Conservation (phyloP, 1,140 invertebrate species). For the Linepithema humile region DNA sequence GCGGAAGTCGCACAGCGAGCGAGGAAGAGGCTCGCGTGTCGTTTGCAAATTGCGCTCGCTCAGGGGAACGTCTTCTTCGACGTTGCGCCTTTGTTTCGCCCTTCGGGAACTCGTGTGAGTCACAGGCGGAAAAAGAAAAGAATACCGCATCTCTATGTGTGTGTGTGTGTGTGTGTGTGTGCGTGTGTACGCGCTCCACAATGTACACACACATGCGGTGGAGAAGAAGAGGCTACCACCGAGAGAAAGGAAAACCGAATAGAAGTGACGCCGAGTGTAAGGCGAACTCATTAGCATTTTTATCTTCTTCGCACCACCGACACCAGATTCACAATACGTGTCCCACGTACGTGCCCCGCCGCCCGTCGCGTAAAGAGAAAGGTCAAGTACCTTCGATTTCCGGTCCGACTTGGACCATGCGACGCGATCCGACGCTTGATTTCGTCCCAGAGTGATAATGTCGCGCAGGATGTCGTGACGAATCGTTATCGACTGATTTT, state of each 20-base stretch:
- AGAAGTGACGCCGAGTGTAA: background rate
- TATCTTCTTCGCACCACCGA: background rate
- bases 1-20: conserved; percentile 45
- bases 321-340: conserved; percentile 1
- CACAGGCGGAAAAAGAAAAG: conserved; percentile 59
- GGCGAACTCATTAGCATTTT: conserved; percentile 34
- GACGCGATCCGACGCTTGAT: background rate
- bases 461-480: background rate
- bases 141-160: background rate
- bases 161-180: background rate
- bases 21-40: conserved; percentile 68
- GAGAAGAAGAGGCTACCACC: conserved; percentile 10
- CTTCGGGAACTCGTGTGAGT: conserved; percentile 60
- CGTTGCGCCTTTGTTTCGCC: conserved; percentile 72
- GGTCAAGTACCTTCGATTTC: conserved; percentile 73
- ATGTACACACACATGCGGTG: no score
- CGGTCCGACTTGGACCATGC: conserved; percentile 42
- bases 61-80: conserved; percentile 36
- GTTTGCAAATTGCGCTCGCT: conserved; percentile 73
- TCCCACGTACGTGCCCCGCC: background rate
- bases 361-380: conserved; percentile 19
- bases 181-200: background rate
- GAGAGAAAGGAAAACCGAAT: conserved; percentile 62
- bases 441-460: background rate
- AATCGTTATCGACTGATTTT: background rate